Evolutionary conservation across 1,140 invertebrate genomes (phyloP), one percentile per base, ranked within the genome.

Genomic region (Diuraphis noxia): DNA sequence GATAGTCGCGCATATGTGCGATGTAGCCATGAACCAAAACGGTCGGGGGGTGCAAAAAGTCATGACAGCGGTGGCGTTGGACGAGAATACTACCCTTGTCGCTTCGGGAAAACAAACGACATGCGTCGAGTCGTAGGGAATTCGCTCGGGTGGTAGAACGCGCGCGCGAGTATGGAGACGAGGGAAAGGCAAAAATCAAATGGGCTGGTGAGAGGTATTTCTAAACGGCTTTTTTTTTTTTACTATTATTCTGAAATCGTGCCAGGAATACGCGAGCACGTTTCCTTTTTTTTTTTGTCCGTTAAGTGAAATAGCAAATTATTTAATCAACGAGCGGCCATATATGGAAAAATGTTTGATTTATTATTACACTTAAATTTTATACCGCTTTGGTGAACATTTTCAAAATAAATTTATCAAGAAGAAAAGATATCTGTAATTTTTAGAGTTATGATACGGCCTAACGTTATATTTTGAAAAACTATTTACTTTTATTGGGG

Each of bases 281-380:
- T 90, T 79, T 81, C 40, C 40, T 38, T 79, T 36, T 41, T 79
- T 36, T 79, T 90, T 81, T 38, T 30, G 56, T 41, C 25, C 40
- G 63, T 72, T 90, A 90, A 90, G 72, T 90, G 88, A 90, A 89
- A 89, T 89, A 89, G 6, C 88, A n/a, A 89, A 89, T 89, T 79
- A 79, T 77, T 89, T 89, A 77, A 89, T 89, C 40, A 89, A 79
- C 88, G 40, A 34, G 13, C 3, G 23, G 41, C 41, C 82, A n/a
- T 84, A 41, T 85, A 85, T 34, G 41, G 82, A n/a, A 85, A 46
- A 84, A 72, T 72, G 56, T 85, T 46, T 46, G 23, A 41, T 85
- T 85, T 46, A 46, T 85, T 46, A 46, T 85, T 43, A n/a, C 19
- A 43, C 13, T 21, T 19, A 49, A 4, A 49, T 49, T 21, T 49